These are phyloP conservation scores for Trinorchestia longiramus DNA, from an alignment of 1,140 invertebrate species.

Conservation along the genomic window DNA sequence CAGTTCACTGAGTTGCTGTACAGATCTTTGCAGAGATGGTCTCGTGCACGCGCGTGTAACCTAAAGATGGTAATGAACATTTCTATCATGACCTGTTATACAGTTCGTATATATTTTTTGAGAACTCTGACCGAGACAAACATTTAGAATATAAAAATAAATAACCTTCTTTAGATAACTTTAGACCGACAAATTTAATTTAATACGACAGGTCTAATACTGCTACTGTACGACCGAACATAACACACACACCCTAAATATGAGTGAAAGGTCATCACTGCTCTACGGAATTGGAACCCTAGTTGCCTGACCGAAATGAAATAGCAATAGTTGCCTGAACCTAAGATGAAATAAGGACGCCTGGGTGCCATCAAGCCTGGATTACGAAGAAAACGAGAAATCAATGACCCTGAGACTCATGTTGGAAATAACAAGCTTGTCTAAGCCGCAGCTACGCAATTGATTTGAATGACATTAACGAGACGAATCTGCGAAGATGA, in stretches of 20 bases:
- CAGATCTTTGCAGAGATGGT: neutral
- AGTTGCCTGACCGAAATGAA: neutral
- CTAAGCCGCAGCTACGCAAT: constrained; percentile 36
- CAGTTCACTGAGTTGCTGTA: neutral
- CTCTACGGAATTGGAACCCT: neutral
- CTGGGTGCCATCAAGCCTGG: neutral
- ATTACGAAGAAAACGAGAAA: constrained; percentile 14
- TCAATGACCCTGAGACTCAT: constrained; percentile 28
- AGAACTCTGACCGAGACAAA: neutral
- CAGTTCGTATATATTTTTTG: neutral
- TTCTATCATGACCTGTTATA: neutral
- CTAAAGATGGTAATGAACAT: neutral
- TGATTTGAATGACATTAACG: constrained; percentile 51
- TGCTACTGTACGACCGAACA: neutral
- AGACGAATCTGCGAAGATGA: neutral
- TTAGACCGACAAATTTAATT: too few relatives aligned
- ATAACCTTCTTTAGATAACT: too few relatives aligned
- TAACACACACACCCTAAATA: neutral
- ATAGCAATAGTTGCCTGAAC: neutral
- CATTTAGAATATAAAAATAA: neutral
- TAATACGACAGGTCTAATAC: neutral
- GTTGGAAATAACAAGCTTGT: constrained; percentile 36
- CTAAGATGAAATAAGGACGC: neutral
- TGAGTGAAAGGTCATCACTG: neutral
- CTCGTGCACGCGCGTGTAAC: neutral